Evolutionary conservation across 92 coral and sea anemone genomes (phyloP).

Genomic region (Palythoa heliodiscus): DNA sequence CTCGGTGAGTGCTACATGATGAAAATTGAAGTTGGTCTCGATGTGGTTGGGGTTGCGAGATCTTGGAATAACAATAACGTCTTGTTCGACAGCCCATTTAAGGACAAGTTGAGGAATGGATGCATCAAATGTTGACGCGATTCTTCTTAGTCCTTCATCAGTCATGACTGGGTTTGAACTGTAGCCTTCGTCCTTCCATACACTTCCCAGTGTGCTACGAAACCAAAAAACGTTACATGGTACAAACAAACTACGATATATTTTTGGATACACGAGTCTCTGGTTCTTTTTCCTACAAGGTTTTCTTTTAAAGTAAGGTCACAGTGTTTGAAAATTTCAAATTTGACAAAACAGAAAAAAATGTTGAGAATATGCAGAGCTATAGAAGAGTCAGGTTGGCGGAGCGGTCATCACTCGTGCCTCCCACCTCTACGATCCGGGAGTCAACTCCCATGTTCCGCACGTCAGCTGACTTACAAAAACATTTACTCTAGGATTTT

Average conservation of each 20-base stretch:
- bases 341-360: too few relatives aligned
- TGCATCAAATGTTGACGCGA: slow-evolving; percentile 81
- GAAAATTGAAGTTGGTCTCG: slow-evolving; percentile 81
- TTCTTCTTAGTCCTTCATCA: slow-evolving; percentile 69
- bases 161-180: slow-evolving; percentile 75
- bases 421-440: too few relatives aligned
- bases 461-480: too few relatives aligned
- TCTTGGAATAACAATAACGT: slow-evolving; percentile 77
- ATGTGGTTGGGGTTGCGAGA: slow-evolving; percentile 93
- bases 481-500: too few relatives aligned
- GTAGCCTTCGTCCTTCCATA: slow-evolving; percentile 81
- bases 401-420: too few relatives aligned
- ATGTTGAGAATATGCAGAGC: too few relatives aligned
- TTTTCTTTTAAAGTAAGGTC: too few relatives aligned
- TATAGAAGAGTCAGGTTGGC: too few relatives aligned
- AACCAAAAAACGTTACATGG: not conserved
- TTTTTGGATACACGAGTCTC: not conserved
- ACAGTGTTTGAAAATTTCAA: too few relatives aligned
- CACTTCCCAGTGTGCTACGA: slow-evolving; percentile 84
- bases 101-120: slow-evolving; percentile 82
- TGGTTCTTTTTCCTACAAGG: too few relatives aligned
- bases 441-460: too few relatives aligned
- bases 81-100: slow-evolving; percentile 87
- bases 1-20: slow-evolving; percentile 70
- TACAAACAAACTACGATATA: not conserved